Conservation (phyloP, 2,888 invertebrate species). For the Hypena proboscidalis region DNA sequence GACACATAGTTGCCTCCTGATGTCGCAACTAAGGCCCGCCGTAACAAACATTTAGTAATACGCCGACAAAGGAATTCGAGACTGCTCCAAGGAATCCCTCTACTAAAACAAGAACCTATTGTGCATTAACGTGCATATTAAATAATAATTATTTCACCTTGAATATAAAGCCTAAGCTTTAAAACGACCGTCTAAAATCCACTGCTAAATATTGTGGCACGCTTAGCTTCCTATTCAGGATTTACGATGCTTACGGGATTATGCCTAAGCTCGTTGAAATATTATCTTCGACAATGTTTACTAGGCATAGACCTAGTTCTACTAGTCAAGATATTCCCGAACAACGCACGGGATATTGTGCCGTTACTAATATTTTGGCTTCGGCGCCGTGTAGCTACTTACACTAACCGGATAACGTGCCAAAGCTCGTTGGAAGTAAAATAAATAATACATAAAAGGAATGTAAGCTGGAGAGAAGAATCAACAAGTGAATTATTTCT, state of each 20-base stretch:
- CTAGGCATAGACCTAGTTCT: conserved; percentile 27
- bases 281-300: conserved; percentile 50
- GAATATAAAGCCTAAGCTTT: conserved; percentile 63
- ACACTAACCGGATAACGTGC: conserved; percentile 47
- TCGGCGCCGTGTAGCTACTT: conserved; percentile 21
- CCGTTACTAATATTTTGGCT: conserved; percentile 25
- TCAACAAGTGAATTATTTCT: conserved; percentile 81
- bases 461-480: conserved; percentile 60
- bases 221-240: conserved; percentile 68
- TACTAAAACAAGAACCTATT: conserved; percentile 60
- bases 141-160: conserved; percentile 70
- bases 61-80: conserved; percentile 71
- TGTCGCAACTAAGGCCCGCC: conserved; percentile 73
- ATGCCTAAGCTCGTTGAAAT: conserved; percentile 58
- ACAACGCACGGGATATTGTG: conserved; percentile 20
- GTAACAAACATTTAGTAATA: conserved; percentile 69
- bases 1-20: conserved; percentile 79
- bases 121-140: conserved; percentile 45
- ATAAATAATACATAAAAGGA: conserved; percentile 65
- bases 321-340: conserved; percentile 22
- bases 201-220: conserved; percentile 66
- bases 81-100: conserved; percentile 69
- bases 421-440: conserved; percentile 51
- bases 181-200: conserved; percentile 58
- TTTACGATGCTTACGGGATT: conserved; percentile 69